Evolutionary conservation across 2,888 invertebrate species (phyloP), one percentile per base, ranked within the genome.

Genomic region (Andrena haemorrhoa): DNA sequence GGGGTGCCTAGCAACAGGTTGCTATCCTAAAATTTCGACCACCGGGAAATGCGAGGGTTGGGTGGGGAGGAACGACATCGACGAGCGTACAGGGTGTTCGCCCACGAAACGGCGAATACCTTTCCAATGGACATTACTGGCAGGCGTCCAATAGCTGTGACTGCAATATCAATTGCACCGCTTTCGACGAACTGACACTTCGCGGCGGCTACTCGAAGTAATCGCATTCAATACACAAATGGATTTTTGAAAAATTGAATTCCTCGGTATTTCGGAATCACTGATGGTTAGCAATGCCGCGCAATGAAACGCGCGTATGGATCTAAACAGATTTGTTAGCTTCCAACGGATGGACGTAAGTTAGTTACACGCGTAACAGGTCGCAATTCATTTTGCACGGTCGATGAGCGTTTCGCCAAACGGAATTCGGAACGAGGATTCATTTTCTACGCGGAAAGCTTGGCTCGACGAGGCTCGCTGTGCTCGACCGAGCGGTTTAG

Each of bases 1-100:
- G 90, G 91, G 91, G 90, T 91, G 91, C 92, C 90, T 93, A 91
- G 93, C 93, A 93, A 93, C 93, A 92, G 92, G 93, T 93, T 92
- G 92, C 90, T 90, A 90, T 89, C 91, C 89, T 89, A 89, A 91
- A 91, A 91, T 92, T 91, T 88, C 83, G 85, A 82, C 86, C 84
- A 75, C 56, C 60, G 69, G 65, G 53, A 79, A 41, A 63, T 26
- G 35, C 16, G 16, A 41, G n/a, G 64, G 2, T 20, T 4, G 23
- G 56, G 64, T 29, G 35, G 66, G 65, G 65, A 56, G 29, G 29
- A 41, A 20, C 47, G 41, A 47, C 49, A 49, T 10, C 66, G 47
- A 35, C 31, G 20, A 56, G 35, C 66, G 16, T 56, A 72, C 47
- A 10, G 66, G 65, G 71, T 77, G 80, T 7, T 47, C 31, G 49